Evolutionary conservation across 1,140 invertebrate species (phyloP), one percentile per base, ranked within the genome.

Genomic region (Pogonomyrmex californicus): DNA sequence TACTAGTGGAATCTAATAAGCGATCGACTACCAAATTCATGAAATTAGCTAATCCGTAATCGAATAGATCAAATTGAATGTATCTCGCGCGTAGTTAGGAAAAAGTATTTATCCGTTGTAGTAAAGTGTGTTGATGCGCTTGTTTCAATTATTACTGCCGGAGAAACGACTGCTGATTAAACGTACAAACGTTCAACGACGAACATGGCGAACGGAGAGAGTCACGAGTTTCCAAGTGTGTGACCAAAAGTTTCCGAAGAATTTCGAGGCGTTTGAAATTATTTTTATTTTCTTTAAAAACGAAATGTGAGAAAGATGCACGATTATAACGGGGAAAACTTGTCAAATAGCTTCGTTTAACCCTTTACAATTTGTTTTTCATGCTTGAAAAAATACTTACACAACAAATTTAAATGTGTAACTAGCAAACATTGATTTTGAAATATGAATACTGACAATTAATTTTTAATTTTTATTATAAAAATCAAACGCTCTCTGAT

Each of bases 41-140:
- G n/a, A 56, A 70, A 76, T 89, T 82, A 54, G 56, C 68, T 63
- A 86, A 58, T 91, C 90, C 81, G 66, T 81, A n/a, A 86, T 90
- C 60, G 44, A 63, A 77, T 89, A 68, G 66, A 86, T 58, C 56
- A 54, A 71, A 75, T 44, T 85, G 60, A 89, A 41, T 51, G 33
- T 79, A 68, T 51, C 14, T 17, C n/a, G 62, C 36, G 62, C 77
- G 54, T 66, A 49, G n/a, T 78, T 87, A 87, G 85, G 33, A n/a
- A n/a, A 70, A 88, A 82, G 49, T 90, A 87, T 49, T 87, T 85
- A 85, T 90, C 63, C 88, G n/a, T n/a, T n/a, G n/a, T n/a, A n/a
- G n/a, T n/a, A n/a, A n/a, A n/a, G n/a, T n/a, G 76, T 81, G 81
- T 87, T 87, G 62, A 58, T 70, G 71, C 83, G 76, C 71, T 88